Base-by-base conservation (phyloP, 2,113 vertebrate species). In the Euleptes europaea region DNA sequence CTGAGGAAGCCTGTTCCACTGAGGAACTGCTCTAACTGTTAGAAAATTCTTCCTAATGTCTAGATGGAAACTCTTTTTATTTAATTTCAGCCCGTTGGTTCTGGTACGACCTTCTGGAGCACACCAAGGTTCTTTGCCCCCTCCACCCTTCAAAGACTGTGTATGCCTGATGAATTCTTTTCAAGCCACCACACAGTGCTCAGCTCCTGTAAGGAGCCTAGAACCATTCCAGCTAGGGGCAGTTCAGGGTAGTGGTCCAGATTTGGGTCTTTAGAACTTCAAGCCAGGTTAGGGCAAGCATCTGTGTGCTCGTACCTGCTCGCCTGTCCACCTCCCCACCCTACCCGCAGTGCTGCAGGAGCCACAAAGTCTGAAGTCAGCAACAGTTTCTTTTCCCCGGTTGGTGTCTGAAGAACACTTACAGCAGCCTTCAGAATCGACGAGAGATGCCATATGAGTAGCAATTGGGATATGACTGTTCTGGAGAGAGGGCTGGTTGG, bases 401-500 rank as follows among this genome's bases (percentile, higher is more conserved):
- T 49, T 33, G 54, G 21, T 44, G 31, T 87, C 47, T 40, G 51
- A 88, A 90, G 80, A 87, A 63, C 10, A 35, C 44, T 70, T 33
- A 79, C 10, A 78, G 4, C 87, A 69, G 82, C 57, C 66, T 86
- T 76, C 66, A 73, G 0, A 33, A 26, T 79, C 40, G 75, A 79
- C 28, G 76, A 23, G 10, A 11, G 8, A 23, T 44, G 12, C 14
- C 35, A 47, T 40, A 81, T 31, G 60, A 35, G 21, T 3, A 7
- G 21, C 33, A 54, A 26, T 38, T 40, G 57, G 35, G 35, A 63
- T 38, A 70, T 44, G 87, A 80, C 8, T 63, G 77, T 82, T 35
- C 10, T 76, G 78, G 79, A 82, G 44, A 54, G 79, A 35, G 89
- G 83, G 78, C 85, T 81, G 88, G 85, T 85, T 88, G 77, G 83